Conservation (phyloP, 2,797 vertebrate species). For the Syncerus caffer region DNA sequence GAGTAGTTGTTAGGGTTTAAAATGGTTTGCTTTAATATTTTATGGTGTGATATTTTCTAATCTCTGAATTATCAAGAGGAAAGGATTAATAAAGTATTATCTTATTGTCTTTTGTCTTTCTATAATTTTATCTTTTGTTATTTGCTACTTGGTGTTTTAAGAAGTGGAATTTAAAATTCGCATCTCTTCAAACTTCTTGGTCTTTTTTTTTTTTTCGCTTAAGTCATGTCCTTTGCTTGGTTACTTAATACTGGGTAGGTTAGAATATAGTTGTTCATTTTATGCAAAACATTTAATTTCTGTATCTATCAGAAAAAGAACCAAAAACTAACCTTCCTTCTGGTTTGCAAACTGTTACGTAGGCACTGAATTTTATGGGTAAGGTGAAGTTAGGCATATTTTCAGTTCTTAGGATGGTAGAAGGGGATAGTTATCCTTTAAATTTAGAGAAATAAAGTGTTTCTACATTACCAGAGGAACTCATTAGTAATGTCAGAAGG, state of each 20-base stretch:
- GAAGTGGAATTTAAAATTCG: conserved; percentile 25
- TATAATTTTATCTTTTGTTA: conserved; percentile 7
- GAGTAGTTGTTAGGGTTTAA: conserved; percentile 7
- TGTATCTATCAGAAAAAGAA: neutral
- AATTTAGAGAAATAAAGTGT: conserved; percentile 25
- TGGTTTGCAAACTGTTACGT: neutral
- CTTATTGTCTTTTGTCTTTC: neutral
- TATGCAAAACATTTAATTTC: conserved; percentile 22
- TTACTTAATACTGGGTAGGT: conserved; percentile 22
- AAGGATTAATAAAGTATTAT: neutral
- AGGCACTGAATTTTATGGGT: neutral
- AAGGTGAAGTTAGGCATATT: neutral
- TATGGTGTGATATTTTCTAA: neutral
- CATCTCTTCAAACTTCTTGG: conserved; percentile 31
- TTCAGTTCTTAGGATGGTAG: conserved; percentile 28
- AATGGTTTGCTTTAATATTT: conserved; percentile 37
- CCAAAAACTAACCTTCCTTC: neutral
- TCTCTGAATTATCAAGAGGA: neutral
- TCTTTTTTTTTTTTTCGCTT: neutral
- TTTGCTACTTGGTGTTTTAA: conserved; percentile 32
- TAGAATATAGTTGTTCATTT: conserved; percentile 10
- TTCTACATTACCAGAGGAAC: neutral
- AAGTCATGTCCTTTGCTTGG: conserved; percentile 18
- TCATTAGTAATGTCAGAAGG: conserved; percentile 29
- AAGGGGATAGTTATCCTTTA: neutral